Evolutionary conservation across 2,888 invertebrate genomes (phyloP), one percentile per base, ranked within the genome.

Genomic region (Masnerella sp.): DNA sequence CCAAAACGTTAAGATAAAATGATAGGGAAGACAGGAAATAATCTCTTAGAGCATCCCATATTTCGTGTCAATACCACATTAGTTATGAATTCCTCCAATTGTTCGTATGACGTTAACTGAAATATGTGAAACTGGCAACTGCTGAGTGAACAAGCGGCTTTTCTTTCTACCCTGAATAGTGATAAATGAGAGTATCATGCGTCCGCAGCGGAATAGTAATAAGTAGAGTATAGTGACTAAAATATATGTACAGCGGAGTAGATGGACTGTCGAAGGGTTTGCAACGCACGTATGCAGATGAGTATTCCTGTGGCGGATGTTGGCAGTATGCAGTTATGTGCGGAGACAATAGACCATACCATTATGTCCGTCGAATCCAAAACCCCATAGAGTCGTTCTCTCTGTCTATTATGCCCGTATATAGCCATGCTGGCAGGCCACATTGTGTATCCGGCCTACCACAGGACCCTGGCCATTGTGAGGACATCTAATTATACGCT

Each of bases 291-390:
- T 77, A 82, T 84, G 83, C 79, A 83, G 83, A 83, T 84, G 81
- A 81, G 81, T 78, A 80, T 79, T 80, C 78, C 78, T 76, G 78
- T 77, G 80, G 80, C 82, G 81, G 82, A 82, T 81, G 82, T 82
- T 82, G 80, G 81, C 78, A 79, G 83, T 80, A 81, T 81, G 82
- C 81, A 81, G 78, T 80, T 80, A 81, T 78, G 79, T 79, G 80
- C 72, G 80, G 80, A 82, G 80, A 78, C 77, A 79, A 82, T 79
- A 81, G 77, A 78, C 79, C 77, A 78, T 78, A 78, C 79, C 82
- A 83, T 83, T 82, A 82, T 83, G 82, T 80, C 80, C 80, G 78
- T 80, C 82, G 83, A 83, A 80, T 83, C 81, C 82, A 81, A 82
- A 83, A 81, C 78, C 83, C 81, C 79, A 80, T 81, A 80, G 80